Conservation (phyloP, 2,888 invertebrate genomes). For the Chromoteleia sp. region DNA sequence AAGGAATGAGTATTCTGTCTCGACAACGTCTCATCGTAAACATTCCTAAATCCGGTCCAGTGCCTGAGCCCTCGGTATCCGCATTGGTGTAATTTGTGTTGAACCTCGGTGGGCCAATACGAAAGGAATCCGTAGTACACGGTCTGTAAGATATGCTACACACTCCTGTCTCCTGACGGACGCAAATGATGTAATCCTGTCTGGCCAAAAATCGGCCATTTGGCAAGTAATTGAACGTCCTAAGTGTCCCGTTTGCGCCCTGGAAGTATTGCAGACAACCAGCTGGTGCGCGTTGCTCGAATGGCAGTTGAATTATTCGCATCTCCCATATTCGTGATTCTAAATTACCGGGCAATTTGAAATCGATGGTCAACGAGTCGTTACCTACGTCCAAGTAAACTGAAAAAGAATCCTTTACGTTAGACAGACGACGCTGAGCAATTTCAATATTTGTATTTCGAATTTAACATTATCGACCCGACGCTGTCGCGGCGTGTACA, state of each 20-base stretch:
- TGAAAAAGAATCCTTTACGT: constrained; percentile 79
- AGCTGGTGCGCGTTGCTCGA: constrained; percentile 91
- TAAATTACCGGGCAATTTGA: constrained; percentile 87
- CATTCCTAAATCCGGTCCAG: constrained; percentile 83
- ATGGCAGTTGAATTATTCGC: constrained; percentile 90
- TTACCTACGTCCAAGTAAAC: constrained; percentile 90
- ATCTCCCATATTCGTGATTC: constrained; percentile 92
- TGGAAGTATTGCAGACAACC: constrained; percentile 92
- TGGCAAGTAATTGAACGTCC: constrained; percentile 92
- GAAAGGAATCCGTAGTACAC: constrained; percentile 91
- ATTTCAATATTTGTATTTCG: constrained; percentile 1
- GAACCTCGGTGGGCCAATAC: constrained; percentile 87
- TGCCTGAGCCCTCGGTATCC: constrained; percentile 81
- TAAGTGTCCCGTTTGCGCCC: constrained; percentile 87
- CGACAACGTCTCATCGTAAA: constrained; percentile 86
- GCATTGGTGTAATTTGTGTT: constrained; percentile 48
- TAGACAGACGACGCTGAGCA: background rate
- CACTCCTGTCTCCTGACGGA: constrained; percentile 89
- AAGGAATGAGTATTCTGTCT: constrained; percentile 92
- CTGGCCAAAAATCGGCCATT: constrained; percentile 92
- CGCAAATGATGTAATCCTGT: constrained; percentile 92
- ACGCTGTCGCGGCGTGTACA: no score
- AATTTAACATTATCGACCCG: no score
- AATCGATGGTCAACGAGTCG: constrained; percentile 85
- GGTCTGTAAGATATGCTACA: constrained; percentile 92